Conservation (phyloP, 2,797 vertebrate species). For the Limnodromus scolopaceus region DNA sequence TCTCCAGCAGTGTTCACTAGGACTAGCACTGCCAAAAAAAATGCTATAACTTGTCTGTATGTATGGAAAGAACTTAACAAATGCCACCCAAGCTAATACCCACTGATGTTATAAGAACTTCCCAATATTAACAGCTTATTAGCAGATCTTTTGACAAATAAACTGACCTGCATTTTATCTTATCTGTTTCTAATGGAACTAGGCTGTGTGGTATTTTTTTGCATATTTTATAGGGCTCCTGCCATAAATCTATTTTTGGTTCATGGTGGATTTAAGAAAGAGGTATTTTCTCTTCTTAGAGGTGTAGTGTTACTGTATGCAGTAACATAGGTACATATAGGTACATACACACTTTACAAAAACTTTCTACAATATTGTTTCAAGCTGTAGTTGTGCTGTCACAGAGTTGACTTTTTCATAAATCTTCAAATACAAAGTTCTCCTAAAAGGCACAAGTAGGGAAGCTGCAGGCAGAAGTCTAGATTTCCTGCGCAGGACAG, state of each 20-base stretch:
- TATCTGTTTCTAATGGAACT: neutral
- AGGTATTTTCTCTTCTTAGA: neutral
- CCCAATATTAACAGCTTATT: neutral
- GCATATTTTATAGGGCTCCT: neutral
- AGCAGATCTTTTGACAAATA: neutral
- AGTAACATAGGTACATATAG: too few relatives aligned
- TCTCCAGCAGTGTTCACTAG: neutral
- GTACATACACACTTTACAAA: neutral
- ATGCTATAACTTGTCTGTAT: neutral
- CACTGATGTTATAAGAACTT: neutral
- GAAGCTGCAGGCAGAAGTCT: neutral
- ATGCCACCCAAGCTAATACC: neutral
- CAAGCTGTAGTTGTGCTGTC: neutral
- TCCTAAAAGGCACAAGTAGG: neutral
- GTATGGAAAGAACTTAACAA: neutral
- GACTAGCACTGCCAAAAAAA: neutral
- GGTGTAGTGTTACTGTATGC: neutral
- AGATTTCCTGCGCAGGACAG: neutral
- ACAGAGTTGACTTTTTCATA: neutral
- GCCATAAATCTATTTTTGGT: neutral
- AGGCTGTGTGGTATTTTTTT: neutral
- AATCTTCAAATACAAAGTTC: neutral
- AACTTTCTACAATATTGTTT: neutral
- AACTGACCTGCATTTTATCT: neutral
- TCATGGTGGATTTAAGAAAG: neutral